Evolutionary conservation across 1,140 invertebrate species (phyloP), one percentile per base, ranked within the genome.

Genomic region (Lasioglossum albipes): DNA sequence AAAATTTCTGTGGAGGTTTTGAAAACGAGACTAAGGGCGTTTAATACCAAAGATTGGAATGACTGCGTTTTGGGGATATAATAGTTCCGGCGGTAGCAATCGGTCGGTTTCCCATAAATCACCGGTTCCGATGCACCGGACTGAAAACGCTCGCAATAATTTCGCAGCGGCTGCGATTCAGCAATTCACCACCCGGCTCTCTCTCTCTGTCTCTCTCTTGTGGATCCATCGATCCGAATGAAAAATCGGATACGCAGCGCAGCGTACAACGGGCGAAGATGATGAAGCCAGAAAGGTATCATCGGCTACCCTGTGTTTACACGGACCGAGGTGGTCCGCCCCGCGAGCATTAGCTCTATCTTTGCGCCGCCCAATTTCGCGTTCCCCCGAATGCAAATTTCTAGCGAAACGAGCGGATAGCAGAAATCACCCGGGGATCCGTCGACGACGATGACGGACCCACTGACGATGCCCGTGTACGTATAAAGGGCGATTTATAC

Each of bases 261-360:
- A 6, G 54, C 79, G 70, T 74, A 59, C 61, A 79, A 64, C 73
- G 76, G 70, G 82, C 45, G 73, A 82, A 74, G 82, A 89, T 88
- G 81, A 84, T 75, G 67, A 89, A 88, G 87, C 85, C 86, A 72
- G 85, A 87, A 85, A 79, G 88, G 85, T 85, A 85, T 85, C 73
- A n/a, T n/a, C 57, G 57, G 85, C 89, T 90, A 93, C 90, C 91
- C 92, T 92, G 90, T 92, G 85, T 92, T 93, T 92, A 93, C 87
- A 90, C 78, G 83, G 82, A 20, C 16, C 66, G 73, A 75, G 61
- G 66, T 73, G 75, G 82, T 72, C 84, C 84, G 85, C 83, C 69
- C 82, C 88, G 83, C 87, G 75, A 82, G 89, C 86, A 89, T 90
- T 91, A 89, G 88, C 85, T 88, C 87, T 90, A 90, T 87, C 88